phyloP scores from a whole-genome alignment of 2,113 vertebrate species.

The Mustela nigripes region DNA sequence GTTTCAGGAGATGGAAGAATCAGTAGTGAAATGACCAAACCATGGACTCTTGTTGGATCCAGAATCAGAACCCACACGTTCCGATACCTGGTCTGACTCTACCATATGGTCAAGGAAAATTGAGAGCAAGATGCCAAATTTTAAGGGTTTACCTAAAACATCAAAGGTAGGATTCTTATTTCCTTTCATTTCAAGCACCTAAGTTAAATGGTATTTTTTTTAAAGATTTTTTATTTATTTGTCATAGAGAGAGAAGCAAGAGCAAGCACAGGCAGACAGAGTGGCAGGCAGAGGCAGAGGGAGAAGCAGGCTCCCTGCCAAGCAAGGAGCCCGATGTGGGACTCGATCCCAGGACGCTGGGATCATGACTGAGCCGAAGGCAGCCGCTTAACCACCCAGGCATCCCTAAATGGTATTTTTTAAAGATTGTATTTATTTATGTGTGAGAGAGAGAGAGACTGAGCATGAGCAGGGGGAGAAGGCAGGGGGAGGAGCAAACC shows the following conservation, averaged over 20 bases:
- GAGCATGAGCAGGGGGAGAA: not conserved
- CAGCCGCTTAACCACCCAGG: too few relatives aligned
- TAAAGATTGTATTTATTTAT: not conserved
- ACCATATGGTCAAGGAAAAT: not conserved
- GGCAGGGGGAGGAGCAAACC: not conserved
- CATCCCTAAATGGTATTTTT: not conserved
- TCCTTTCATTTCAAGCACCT: not conserved
- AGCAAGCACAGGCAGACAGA: too few relatives aligned
- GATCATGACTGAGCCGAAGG: too few relatives aligned
- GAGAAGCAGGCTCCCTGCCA: too few relatives aligned
- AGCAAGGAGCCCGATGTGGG: too few relatives aligned
- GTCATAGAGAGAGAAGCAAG: too few relatives aligned
- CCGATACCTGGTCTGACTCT: not conserved
- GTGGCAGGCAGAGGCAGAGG: too few relatives aligned
- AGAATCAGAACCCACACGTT: not conserved
- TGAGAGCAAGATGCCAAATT: not conserved
- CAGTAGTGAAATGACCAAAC: not conserved
- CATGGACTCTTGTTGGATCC: not conserved
- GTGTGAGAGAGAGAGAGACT: not conserved
- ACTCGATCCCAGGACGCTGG: too few relatives aligned
- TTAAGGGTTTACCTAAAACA: not conserved
- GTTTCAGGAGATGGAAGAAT: not conserved
- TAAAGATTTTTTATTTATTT: too few relatives aligned
- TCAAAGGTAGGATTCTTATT: not conserved
- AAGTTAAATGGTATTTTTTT: not conserved